phyloP scores from a whole-genome alignment of 2,888 invertebrate genomes.

The Syritta pipiens region DNA sequence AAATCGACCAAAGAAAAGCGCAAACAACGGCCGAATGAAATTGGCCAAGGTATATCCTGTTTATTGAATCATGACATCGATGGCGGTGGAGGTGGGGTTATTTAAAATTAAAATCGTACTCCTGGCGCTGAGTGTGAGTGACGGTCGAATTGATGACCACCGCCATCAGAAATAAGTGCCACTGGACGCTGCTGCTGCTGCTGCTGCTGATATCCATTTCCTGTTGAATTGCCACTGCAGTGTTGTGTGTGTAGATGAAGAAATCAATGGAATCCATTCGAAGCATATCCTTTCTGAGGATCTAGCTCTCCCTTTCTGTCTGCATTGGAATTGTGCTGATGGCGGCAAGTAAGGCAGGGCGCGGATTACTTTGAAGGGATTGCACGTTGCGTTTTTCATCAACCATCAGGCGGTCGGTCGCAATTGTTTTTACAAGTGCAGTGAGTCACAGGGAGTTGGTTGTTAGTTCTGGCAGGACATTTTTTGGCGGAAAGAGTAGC shows the following conservation, averaged over 20 bases:
- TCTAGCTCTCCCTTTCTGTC: too few relatives aligned
- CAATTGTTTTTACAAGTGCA: too few relatives aligned
- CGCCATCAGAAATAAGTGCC: neutral
- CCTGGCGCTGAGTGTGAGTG: neutral
- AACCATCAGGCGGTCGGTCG: too few relatives aligned
- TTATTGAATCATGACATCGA: slow-evolving; percentile 10
- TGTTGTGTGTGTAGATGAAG: neutral
- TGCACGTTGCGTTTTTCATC: too few relatives aligned
- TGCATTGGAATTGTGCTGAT: too few relatives aligned
- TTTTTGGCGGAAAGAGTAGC: too few relatives aligned
- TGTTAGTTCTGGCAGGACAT: too few relatives aligned
- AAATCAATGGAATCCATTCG: neutral
- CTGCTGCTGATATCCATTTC: too few relatives aligned
- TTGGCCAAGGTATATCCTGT: neutral
- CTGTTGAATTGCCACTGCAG: neutral
- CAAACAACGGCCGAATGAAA: neutral
- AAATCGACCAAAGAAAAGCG: neutral
- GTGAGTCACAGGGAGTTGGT: too few relatives aligned
- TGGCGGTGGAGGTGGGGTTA: neutral
- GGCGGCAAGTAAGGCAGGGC: too few relatives aligned
- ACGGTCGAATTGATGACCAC: neutral
- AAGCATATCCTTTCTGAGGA: too few relatives aligned
- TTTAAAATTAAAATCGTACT: slow-evolving; percentile 12
- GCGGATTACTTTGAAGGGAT: too few relatives aligned
- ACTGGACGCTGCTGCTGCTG: slow-evolving; percentile 8